Conservation (phyloP, 2,888 invertebrate genomes). For the Tanypteryx hageni region DNA sequence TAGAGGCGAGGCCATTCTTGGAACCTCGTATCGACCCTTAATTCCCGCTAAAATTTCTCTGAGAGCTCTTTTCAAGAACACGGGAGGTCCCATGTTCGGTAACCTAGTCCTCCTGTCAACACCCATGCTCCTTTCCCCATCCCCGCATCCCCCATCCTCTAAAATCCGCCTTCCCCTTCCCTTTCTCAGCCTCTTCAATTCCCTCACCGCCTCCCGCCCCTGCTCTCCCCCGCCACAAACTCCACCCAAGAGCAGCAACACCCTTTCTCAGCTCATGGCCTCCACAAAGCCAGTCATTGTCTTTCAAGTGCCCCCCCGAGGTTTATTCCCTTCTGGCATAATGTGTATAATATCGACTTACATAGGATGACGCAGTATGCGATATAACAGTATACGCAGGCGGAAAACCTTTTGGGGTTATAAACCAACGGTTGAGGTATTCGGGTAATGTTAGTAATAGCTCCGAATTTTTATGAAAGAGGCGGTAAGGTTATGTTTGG, state of each 20-base stretch:
- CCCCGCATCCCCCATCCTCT: neutral
- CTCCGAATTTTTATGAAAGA: too few relatives aligned
- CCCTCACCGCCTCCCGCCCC: neutral
- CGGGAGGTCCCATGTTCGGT: constrained; percentile 30
- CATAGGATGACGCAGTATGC: constrained; percentile 12
- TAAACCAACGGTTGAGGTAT: neutral
- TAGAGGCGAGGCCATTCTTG: neutral
- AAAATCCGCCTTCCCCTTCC: neutral
- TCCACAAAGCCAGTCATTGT: constrained; percentile 57
- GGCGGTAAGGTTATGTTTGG: too few relatives aligned
- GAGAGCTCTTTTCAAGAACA: constrained; percentile 25
- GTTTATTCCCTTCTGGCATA: constrained; percentile 9
- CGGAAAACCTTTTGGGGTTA: constrained; percentile 6
- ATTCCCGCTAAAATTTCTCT: constrained; percentile 54
- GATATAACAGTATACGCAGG: neutral
- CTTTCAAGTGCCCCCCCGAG: constrained; percentile 38
- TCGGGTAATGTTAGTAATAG: neutral
- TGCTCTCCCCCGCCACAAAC: neutral
- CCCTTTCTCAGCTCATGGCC: constrained; percentile 11
- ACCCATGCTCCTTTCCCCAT: neutral
- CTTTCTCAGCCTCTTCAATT: neutral
- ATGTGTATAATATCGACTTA: constrained; percentile 56
- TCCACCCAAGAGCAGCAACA: constrained; percentile 17
- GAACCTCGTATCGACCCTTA: constrained; percentile 5
- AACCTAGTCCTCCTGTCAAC: neutral